Conservation (phyloP, 2,888 invertebrate genomes). For the Cheilosia urbana region DNA sequence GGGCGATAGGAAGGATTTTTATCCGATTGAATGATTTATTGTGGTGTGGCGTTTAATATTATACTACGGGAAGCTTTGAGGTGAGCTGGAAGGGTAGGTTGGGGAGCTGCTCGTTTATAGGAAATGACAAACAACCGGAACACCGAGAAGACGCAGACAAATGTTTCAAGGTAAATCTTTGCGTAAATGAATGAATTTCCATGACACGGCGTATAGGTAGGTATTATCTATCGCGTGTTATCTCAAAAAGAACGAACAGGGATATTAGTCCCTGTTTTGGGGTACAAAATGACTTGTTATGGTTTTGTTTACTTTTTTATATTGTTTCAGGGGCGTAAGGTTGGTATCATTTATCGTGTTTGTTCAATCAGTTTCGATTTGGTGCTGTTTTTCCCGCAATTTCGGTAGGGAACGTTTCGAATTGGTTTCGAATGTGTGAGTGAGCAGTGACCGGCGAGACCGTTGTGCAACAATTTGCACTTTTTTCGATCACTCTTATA, state of each 20-base stretch:
- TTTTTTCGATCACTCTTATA: too few relatives aligned
- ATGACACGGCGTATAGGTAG: background rate
- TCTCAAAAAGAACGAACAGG: background rate
- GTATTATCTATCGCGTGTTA: background rate
- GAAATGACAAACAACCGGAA: slow-evolving; percentile 64
- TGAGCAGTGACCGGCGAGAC: too few relatives aligned
- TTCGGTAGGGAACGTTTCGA: too few relatives aligned
- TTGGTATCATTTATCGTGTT: background rate
- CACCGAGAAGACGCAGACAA: slow-evolving; percentile 26
- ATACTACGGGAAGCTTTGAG: slow-evolving; percentile 37
- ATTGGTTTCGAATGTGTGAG: too few relatives aligned
- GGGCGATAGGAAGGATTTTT: slow-evolving; percentile 20
- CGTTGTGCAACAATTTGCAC: too few relatives aligned
- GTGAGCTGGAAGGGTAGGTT: slow-evolving; percentile 1
- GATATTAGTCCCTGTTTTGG: background rate
- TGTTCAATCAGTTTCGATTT: background rate
- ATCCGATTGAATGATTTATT: slow-evolving; percentile 51
- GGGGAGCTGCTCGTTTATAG: slow-evolving; percentile 31
- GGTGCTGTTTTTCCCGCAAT: too few relatives aligned
- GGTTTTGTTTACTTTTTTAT: background rate
- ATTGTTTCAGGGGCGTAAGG: background rate
- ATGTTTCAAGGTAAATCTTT: slow-evolving; percentile 61
- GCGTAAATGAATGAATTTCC: too few relatives aligned
- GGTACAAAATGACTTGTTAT: background rate
- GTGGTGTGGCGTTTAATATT: slow-evolving; percentile 26